Percentiles rank a stretch among this genome's conserved stretches.
These are phyloP conservation scores for Syritta pipiens DNA, from an alignment of 2,888 invertebrate species.

Conservation along the genomic window DNA sequence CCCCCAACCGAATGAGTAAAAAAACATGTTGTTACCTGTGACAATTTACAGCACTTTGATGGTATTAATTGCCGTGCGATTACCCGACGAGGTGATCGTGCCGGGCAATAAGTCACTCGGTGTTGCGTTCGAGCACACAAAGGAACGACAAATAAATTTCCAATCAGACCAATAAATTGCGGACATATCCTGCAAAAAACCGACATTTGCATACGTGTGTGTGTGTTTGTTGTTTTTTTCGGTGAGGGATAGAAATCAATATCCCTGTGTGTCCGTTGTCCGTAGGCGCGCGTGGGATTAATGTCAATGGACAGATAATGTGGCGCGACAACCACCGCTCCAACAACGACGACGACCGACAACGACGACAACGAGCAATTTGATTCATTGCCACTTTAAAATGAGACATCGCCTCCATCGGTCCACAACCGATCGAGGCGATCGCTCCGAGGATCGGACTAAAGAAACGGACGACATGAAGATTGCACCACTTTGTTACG, in stretches of 20 bases:
- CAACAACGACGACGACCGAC: slow-evolving; percentile 39
- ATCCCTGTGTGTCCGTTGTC: slow-evolving; percentile 54
- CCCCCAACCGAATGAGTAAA: slow-evolving; percentile 45
- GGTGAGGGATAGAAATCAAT: slow-evolving; percentile 68
- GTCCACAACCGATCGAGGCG: not conserved
- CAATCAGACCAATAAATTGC: slow-evolving; percentile 68
- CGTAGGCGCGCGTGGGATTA: slow-evolving; percentile 68
- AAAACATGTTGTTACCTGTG: slow-evolving; percentile 47
- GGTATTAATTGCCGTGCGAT: slow-evolving; percentile 66
- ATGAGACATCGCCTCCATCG: slow-evolving; percentile 58
- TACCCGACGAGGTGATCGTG: slow-evolving; percentile 64
- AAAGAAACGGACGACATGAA: not conserved
- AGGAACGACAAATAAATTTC: slow-evolving; percentile 65
- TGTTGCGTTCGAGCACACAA: slow-evolving; percentile 44
- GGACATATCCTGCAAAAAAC: slow-evolving; percentile 49
- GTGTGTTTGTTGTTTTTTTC: slow-evolving; percentile 40
- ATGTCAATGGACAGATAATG: slow-evolving; percentile 69
- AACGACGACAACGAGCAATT: slow-evolving; percentile 48
- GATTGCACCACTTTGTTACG: slow-evolving; percentile 26
- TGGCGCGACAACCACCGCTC: slow-evolving; percentile 53
- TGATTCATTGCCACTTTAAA: slow-evolving; percentile 69
- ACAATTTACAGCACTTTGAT: slow-evolving; percentile 62
- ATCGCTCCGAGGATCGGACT: slow-evolving; percentile 1
- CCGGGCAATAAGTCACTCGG: slow-evolving; percentile 58
- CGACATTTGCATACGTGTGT: slow-evolving; percentile 54